Base-by-base conservation (phyloP, 1,140 invertebrate species). In the Pissodes strobi region DNA sequence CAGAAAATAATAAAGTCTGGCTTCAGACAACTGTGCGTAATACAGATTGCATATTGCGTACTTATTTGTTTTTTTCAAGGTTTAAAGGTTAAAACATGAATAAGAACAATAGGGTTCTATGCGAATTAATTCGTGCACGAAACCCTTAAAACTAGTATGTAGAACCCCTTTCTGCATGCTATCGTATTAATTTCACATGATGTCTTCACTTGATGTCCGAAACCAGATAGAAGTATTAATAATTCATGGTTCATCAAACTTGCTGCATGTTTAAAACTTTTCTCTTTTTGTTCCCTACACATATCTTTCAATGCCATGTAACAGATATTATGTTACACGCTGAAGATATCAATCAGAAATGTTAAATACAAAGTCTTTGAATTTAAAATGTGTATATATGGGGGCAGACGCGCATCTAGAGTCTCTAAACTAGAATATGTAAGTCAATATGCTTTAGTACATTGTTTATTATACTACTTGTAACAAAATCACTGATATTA, bases 181-280 rank as follows among this genome's bases (percentile, higher is more conserved):
- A 27, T 27, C 25, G 25, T 27, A 5, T 5, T 27, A 27, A 5
- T n/a, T n/a, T n/a, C n/a, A 15, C 10, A 15, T n/a, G 3, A 25
- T 19, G 12, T 51, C 48, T 27, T 51, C 21, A 30, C 22, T 27
- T 18, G 10, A 51, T 5, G 48, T 21, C 43, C 48, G 22, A 51
- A 51, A 51, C 22, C 22, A 51, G 1, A 51, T 25, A 18, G n/a
- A n/a, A n/a, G n/a, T 18, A 51, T 51, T 25, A 51, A 51, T 51
- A 51, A 51, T 51, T 51, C 48, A 51, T 51, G 48, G 48, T 51
- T 51, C 48, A 51, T 51, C 48, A 51, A 51, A 51, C 48, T 51
- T 51, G 48, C 22, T 27, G 23, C 48, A 51, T 51, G 48, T 51
- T 51, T 30, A 30, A 51, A 13, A 30, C 1, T 51, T 51, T 51